Evolutionary conservation across 2,113 vertebrate species (phyloP).

Genomic region (Lepus timidus): DNA sequence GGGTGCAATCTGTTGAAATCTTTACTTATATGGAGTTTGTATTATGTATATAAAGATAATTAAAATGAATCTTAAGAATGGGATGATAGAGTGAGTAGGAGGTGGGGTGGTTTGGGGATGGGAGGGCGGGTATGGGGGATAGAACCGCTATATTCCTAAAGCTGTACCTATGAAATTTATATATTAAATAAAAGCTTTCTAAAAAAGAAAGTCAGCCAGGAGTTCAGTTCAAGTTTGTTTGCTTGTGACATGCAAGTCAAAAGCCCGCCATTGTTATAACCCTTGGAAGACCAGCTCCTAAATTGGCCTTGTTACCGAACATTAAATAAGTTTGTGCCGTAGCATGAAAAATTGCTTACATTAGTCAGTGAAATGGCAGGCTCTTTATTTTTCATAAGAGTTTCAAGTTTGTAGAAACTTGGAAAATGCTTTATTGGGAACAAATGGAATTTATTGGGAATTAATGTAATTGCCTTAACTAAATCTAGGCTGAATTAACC

Average conservation of each 20-base stretch:
- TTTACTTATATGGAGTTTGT: too few relatives aligned
- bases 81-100: too few relatives aligned
- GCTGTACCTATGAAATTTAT: too few relatives aligned
- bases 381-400: not conserved
- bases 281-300: not conserved
- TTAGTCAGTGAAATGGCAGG: not conserved
- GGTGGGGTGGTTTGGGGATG: too few relatives aligned
- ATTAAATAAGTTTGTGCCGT: not conserved
- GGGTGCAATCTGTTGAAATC: too few relatives aligned
- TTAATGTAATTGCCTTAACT: not conserved
- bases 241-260: not conserved
- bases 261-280: not conserved
- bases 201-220: not conserved
- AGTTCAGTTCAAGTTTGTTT: not conserved
- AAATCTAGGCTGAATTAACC: constrained; percentile 11
- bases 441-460: not conserved
- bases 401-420: not conserved
- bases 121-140: too few relatives aligned
- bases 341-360: not conserved
- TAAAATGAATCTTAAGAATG: too few relatives aligned
- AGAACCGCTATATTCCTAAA: too few relatives aligned
- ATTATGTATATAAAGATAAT: too few relatives aligned
- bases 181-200: too few relatives aligned
- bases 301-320: not conserved
- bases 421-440: constrained; percentile 18